These are phyloP conservation scores for Brotula barbata DNA, from an alignment of 2,797 vertebrate species.

Conservation along the genomic window DNA sequence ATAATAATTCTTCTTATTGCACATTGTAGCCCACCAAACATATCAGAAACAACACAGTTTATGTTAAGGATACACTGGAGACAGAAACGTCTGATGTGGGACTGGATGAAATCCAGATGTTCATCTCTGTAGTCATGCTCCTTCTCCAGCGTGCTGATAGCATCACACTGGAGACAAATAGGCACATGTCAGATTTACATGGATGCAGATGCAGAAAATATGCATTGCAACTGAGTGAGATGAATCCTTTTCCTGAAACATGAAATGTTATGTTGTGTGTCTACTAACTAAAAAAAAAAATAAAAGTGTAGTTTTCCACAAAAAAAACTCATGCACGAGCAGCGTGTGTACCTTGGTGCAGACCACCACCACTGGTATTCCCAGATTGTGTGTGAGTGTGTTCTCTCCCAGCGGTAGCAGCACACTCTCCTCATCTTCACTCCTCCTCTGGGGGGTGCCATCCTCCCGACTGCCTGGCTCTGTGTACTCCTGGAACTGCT, in stretches of 20 bases:
- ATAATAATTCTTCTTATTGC: too few species aligned
- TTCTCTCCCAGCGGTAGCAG: constrained; percentile 94
- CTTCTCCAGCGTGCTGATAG: constrained; percentile 95
- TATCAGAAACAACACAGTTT: not conserved
- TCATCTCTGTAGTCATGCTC: constrained; percentile 99
- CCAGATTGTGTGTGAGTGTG: constrained; percentile 95
- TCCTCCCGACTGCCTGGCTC: constrained; percentile 94
- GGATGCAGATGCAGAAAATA: constrained; percentile 10
- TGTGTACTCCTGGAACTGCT: constrained; percentile 97
- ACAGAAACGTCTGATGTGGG: constrained; percentile 94
- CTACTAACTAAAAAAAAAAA: not conserved
- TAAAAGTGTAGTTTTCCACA: too few species aligned
- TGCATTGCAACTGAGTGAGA: not conserved
- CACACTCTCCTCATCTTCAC: constrained; percentile 89
- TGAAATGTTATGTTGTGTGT: not conserved
- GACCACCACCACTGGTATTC: constrained; percentile 94
- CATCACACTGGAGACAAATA: constrained; percentile 85
- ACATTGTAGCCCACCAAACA: not conserved
- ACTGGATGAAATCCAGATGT: constrained; percentile 99
- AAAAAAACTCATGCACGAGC: too few species aligned
- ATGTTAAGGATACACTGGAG: constrained; percentile 95
- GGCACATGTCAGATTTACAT: not conserved
- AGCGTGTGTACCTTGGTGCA: constrained; percentile 89
- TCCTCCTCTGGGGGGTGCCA: constrained; percentile 91
- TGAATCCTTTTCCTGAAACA: not conserved